Evolutionary conservation across 2,888 invertebrate genomes (phyloP).

Genomic region (Eupithecia insigniata): DNA sequence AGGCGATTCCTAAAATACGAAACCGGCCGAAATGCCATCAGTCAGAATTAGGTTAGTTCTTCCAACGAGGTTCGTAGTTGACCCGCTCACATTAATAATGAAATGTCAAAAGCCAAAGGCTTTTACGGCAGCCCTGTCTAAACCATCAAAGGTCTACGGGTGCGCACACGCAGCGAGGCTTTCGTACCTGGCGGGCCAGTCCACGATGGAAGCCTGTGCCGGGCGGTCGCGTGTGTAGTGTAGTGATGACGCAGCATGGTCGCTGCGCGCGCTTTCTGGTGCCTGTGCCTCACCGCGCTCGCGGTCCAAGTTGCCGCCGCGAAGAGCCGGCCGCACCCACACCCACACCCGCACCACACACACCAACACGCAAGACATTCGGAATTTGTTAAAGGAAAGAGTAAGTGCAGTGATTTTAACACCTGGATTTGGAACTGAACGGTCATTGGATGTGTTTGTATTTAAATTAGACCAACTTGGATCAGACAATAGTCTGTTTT

Average conservation of each 20-base stretch:
- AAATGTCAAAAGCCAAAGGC: constrained; percentile 22
- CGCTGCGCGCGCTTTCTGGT: constrained; percentile 75
- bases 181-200: constrained; percentile 70
- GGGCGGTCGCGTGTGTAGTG: constrained; percentile 69
- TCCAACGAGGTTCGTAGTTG: background rate
- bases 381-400: constrained; percentile 91
- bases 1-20: background rate
- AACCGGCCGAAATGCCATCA: background rate
- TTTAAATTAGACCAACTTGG: background rate
- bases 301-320: constrained; percentile 61
- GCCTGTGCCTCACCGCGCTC: constrained; percentile 68
- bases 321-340: constrained; percentile 62
- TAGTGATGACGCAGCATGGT: constrained; percentile 82
- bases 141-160: constrained; percentile 55
- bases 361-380: constrained; percentile 75
- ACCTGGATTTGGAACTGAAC: constrained; percentile 15
- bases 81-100: background rate
- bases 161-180: constrained; percentile 73
- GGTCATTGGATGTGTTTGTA: background rate
- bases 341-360: constrained; percentile 49
- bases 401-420: constrained; percentile 80
- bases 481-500: background rate
- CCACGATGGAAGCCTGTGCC: constrained; percentile 76
- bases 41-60: background rate
- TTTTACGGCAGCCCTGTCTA: constrained; percentile 47